Evolutionary conservation across 2,113 vertebrate genomes (phyloP).

Genomic region (Sminthopsis crassicaudata): DNA sequence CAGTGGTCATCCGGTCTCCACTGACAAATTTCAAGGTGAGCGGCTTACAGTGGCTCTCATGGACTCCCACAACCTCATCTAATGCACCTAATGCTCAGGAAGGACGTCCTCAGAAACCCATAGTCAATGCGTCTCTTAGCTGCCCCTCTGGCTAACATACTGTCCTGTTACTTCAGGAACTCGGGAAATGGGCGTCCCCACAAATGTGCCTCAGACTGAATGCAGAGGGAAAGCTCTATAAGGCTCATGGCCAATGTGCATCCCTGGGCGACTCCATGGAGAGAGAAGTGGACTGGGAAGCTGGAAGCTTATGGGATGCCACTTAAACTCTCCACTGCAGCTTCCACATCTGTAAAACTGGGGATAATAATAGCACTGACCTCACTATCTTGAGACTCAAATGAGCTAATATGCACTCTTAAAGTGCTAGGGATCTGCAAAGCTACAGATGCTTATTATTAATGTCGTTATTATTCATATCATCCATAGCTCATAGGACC

Average conservation of each 20-base stretch:
- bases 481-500: neutral
- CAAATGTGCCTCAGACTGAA: neutral
- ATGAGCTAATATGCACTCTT: neutral
- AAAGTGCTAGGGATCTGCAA: neutral
- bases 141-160: neutral
- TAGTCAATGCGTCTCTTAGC: neutral
- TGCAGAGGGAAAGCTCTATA: neutral
- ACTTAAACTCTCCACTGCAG: too few relatives aligned
- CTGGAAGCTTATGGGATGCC: too few relatives aligned
- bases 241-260: neutral
- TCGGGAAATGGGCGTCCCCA: neutral
- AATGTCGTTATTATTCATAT: neutral
- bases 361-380: neutral
- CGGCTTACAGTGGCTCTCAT: too few relatives aligned
- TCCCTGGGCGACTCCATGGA: too few relatives aligned
- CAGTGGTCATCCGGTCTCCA: too few relatives aligned
- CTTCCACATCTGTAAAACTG: too few relatives aligned
- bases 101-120: too few relatives aligned
- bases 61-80: too few relatives aligned
- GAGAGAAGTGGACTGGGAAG: too few relatives aligned
- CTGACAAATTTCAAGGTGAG: too few relatives aligned
- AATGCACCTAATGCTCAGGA: too few relatives aligned
- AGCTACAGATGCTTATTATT: neutral
- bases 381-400: neutral
- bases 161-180: neutral